phyloP scores from a whole-genome alignment of 2,888 invertebrate genomes.

The Mylabris sibirica region DNA sequence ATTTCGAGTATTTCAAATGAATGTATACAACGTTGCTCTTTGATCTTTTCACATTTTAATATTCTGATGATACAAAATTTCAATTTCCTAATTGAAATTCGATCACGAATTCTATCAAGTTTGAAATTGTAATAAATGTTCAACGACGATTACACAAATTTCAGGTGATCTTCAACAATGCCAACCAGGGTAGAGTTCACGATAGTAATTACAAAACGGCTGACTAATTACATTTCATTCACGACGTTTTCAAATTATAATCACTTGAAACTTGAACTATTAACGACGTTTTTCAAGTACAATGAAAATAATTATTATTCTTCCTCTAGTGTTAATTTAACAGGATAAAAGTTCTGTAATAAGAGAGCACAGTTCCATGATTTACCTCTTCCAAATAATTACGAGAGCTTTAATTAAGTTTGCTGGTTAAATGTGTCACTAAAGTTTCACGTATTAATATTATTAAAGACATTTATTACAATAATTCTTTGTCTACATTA shows the following conservation, averaged over 20 bases:
- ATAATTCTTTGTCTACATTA: not conserved
- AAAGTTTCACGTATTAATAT: not conserved
- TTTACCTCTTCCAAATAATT: not conserved
- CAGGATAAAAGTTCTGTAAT: not conserved
- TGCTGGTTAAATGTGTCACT: not conserved
- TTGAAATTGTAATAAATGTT: not conserved
- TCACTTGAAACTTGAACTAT: not conserved
- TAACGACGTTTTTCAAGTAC: not conserved
- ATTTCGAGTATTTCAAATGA: not conserved
- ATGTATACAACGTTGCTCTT: not conserved
- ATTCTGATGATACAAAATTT: not conserved
- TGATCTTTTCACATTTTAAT: not conserved
- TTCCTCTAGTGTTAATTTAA: not conserved
- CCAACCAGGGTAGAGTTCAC: not conserved
- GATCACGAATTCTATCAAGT: not conserved
- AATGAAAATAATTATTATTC: not conserved
- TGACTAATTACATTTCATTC: not conserved
- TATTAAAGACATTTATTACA: not conserved
- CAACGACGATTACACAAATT: not conserved
- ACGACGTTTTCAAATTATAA: not conserved
- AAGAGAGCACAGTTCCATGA: not conserved
- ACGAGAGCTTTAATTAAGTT: not conserved
- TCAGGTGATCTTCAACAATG: not conserved
- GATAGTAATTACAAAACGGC: not conserved
- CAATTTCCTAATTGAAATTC: not conserved